Percentiles rank a stretch among this genome's conserved stretches.
Conservation (phyloP, 2,797 vertebrate genomes). For the Enteromius mattozi region DNA sequence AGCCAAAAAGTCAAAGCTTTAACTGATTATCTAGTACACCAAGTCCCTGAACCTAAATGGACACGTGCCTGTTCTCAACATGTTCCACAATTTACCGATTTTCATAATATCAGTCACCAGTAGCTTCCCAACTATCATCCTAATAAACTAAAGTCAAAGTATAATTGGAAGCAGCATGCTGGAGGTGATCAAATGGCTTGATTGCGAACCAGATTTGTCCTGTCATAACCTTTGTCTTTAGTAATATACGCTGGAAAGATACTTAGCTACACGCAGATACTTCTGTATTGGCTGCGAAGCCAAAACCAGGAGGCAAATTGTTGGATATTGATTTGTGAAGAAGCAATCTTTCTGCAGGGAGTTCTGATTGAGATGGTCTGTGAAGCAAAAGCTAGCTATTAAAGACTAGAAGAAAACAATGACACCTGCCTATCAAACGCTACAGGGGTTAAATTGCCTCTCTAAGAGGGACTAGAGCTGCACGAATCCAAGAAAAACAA, state of each 20-base stretch:
- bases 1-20: not conserved
- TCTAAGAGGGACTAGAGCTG: not conserved
- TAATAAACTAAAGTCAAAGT: not conserved
- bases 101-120: not conserved
- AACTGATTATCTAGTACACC: not conserved
- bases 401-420: conserved; percentile 30
- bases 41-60: not conserved
- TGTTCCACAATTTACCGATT: not conserved
- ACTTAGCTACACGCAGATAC: not conserved
- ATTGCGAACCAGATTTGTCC: not conserved
- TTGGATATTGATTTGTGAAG: conserved; percentile 41
- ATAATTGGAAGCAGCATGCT: not conserved
- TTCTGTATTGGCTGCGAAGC: not conserved
- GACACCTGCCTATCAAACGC: not conserved
- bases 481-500: not conserved
- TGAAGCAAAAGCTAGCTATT: conserved; percentile 32
- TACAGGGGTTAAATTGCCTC: not conserved
- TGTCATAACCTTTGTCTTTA: not conserved
- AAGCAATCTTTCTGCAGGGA: conserved; percentile 15
- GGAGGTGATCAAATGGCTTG: not conserved
- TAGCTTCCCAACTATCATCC: not conserved
- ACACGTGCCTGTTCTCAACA: not conserved
- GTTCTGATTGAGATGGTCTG: conserved; percentile 46
- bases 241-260: not conserved
- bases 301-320: conserved; percentile 40